phyloP scores from a whole-genome alignment of 2,888 invertebrate species.

The Amphipyra berbera region DNA sequence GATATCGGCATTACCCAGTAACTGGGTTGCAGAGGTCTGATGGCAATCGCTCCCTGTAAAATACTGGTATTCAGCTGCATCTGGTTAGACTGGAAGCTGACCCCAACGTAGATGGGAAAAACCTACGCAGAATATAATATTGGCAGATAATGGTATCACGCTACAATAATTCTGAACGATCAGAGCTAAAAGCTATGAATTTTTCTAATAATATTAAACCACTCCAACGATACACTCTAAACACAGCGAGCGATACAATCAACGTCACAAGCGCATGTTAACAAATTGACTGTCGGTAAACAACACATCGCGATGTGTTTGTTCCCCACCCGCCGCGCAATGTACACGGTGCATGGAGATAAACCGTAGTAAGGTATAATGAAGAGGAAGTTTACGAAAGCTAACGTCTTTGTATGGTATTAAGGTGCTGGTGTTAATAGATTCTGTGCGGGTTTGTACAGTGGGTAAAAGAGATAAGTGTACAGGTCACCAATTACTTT shows the following conservation, averaged over 20 bases:
- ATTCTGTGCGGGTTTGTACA: neutral
- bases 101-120: too few species aligned
- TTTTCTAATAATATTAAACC: neutral
- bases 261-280: constrained; percentile 15
- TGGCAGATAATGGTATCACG: too few species aligned
- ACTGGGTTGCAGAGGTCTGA: too few species aligned
- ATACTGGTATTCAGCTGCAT: too few species aligned
- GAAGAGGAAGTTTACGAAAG: constrained; percentile 8
- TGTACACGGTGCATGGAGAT: constrained; percentile 12
- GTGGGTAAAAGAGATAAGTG: too few species aligned
- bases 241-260: constrained; percentile 4
- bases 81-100: too few species aligned
- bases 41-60: too few species aligned
- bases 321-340: constrained; percentile 4
- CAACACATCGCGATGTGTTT: constrained; percentile 8
- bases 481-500: too few species aligned
- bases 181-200: neutral
- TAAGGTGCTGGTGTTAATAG: neutral
- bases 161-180: too few species aligned
- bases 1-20: too few species aligned
- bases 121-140: too few species aligned
- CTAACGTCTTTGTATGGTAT: constrained; percentile 11
- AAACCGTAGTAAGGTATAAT: constrained; percentile 4
- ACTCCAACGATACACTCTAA: neutral
- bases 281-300: constrained; percentile 22